Evolutionary conservation across 2,888 invertebrate species (phyloP).

Genomic region (Encarsia formosa): DNA sequence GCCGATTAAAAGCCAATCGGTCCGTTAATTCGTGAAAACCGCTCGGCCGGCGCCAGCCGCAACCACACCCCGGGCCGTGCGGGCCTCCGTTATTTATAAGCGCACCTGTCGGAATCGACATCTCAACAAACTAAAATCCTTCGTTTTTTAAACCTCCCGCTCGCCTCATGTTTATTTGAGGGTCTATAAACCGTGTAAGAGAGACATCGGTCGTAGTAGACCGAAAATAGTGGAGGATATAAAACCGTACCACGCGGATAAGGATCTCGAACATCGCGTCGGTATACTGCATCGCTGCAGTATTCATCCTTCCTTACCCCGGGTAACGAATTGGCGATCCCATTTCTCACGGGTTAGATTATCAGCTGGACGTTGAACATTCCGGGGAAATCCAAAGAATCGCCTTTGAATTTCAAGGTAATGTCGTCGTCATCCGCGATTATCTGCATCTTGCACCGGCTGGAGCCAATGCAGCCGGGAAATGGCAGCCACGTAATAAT

Average conservation of each 20-base stretch:
- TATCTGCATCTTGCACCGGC: too few relatives aligned
- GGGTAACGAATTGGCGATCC: conserved; percentile 22
- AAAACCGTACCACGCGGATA: too few relatives aligned
- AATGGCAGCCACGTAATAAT: conserved; percentile 21
- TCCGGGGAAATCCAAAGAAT: conserved; percentile 25
- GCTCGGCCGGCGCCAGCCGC: conserved; percentile 9
- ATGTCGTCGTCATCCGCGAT: too few relatives aligned
- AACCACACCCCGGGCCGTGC: too few relatives aligned
- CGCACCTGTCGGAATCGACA: conserved; percentile 23
- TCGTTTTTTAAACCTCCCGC: too few relatives aligned
- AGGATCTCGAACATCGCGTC: too few relatives aligned
- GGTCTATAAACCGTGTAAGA: background rate
- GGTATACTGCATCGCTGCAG: too few relatives aligned
- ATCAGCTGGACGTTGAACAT: conserved; percentile 11
- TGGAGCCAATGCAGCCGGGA: too few relatives aligned
- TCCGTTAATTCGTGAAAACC: conserved; percentile 2
- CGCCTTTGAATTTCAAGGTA: conserved; percentile 28
- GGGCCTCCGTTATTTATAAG: conserved; percentile 27
- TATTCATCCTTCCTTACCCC: background rate
- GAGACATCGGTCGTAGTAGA: too few relatives aligned
- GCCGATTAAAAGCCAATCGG: conserved; percentile 16
- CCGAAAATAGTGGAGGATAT: too few relatives aligned
- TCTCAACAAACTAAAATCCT: too few relatives aligned
- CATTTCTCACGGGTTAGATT: conserved; percentile 28
- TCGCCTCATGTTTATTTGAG: background rate